A percentile compares a stretch with the other conserved stretches of the same genome.
Evolutionary conservation across 1,140 invertebrate genomes (phyloP).

Genomic region (Aphelinus certus): DNA sequence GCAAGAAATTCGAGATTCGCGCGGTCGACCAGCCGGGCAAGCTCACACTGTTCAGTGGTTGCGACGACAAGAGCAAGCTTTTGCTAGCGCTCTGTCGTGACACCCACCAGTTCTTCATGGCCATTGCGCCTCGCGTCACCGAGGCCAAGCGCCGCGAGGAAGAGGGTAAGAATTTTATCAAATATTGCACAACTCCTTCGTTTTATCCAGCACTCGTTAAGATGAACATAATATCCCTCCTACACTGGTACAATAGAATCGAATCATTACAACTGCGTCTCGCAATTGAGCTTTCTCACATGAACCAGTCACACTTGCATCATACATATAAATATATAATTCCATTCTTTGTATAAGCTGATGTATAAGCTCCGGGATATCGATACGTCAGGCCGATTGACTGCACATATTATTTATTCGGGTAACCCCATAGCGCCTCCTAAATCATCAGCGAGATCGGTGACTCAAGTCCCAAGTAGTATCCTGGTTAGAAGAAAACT

Average conservation of each 20-base stretch:
- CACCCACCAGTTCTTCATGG: conserved; percentile 95
- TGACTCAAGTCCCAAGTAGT: too few species aligned
- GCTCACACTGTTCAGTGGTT: conserved; percentile 87
- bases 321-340: too few species aligned
- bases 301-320: background rate
- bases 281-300: background rate
- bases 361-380: too few species aligned
- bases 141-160: conserved; percentile 81
- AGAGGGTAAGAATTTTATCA: conserved; percentile 68
- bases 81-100: conserved; percentile 87
- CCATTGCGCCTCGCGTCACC: conserved; percentile 82
- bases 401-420: too few species aligned
- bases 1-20: conserved; percentile 96
- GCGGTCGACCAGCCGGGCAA: conserved; percentile 82
- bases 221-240: too few species aligned
- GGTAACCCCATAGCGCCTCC: too few species aligned
- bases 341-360: too few species aligned
- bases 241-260: too few species aligned
- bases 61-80: conserved; percentile 92
- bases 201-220: background rate
- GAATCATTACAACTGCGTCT: too few species aligned
- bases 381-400: too few species aligned
- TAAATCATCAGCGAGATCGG: too few species aligned
- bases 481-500: too few species aligned
- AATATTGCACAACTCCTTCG: background rate